Evolutionary conservation across 2,888 invertebrate species (phyloP), one percentile per base, ranked within the genome.

Genomic region (Plusia festucae): DNA sequence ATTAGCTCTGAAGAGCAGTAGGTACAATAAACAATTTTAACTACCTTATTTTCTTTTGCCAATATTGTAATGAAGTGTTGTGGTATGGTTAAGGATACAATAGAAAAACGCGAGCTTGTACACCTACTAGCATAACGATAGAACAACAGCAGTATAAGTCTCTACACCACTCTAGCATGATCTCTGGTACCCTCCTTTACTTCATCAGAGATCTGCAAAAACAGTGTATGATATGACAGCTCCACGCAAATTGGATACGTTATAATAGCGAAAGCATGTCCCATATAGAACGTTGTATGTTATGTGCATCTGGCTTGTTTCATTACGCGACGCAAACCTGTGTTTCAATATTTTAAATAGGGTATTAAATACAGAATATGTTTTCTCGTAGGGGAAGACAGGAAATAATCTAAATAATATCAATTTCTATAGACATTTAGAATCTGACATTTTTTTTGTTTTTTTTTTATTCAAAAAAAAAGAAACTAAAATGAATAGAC

Each of bases 251-350:
- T 82, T 91, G 91, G 91, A 76, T 86, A 76, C 76, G 74, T 82
- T 87, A 85, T 91, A 91, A 91, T 90, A 91, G 90, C 90, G 81
- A 90, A 91, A 91, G 89, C 91, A 88, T 91, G 92, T 91, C 88
- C 85, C 90, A 91, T 92, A 92, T 92, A 92, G 91, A 91, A 92
- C 90, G 90, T 90, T 89, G 87, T 89, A 89, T 92, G 89, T 91
- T 90, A 89, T 90, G 89, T 90, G 91, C 91, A 91, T 92, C 91
- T 91, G 91, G 91, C 88, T 90, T 91, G 89, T 92, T 91, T 92
- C 92, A 92, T 92, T 90, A 90, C 86, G 83, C 82, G 79, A 63
- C 53, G 72, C 60, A 69, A 64, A 63, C 54, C 79, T 79, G 82
- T 79, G 82, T 78, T 83, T 80, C 81, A 82, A 83, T 84, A 86